Conservation (phyloP, 2,113 vertebrate species). For the Corynorhinus townsendii region DNA sequence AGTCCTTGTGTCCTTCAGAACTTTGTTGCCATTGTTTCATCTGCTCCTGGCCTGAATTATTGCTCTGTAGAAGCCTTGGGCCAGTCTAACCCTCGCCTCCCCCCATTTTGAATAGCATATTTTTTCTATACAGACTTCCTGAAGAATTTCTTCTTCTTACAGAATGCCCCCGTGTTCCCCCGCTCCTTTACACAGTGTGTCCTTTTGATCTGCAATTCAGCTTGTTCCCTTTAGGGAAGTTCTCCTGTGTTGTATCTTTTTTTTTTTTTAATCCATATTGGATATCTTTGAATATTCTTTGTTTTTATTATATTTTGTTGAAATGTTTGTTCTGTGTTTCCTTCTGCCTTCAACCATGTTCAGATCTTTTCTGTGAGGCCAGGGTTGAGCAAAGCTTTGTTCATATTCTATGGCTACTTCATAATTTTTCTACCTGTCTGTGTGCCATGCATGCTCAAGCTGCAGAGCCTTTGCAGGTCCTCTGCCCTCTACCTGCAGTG, state of each 20-base stretch:
- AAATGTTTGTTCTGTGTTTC: background rate
- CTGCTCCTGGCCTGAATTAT: background rate
- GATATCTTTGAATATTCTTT: background rate
- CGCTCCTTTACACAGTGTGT: background rate
- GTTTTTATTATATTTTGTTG: background rate
- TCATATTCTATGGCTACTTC: background rate
- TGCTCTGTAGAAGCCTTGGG: background rate
- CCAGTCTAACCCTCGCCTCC: background rate
- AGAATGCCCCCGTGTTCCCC: background rate
- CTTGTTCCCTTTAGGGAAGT: background rate
- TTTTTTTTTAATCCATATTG: background rate
- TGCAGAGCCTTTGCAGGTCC: background rate
- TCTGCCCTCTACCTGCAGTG: background rate
- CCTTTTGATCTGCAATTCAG: background rate
- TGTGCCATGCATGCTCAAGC: accelerated
- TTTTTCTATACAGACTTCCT: background rate
- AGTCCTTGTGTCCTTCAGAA: background rate
- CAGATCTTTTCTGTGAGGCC: background rate
- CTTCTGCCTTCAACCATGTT: background rate
- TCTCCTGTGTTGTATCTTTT: background rate
- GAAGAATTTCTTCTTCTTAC: background rate
- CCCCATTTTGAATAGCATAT: background rate
- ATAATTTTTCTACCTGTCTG: background rate
- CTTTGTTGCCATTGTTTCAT: background rate
- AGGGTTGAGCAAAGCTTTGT: background rate